These are phyloP conservation scores for Orchestes rusci DNA, from an alignment of 2,888 invertebrate genomes.

Conservation along the genomic window DNA sequence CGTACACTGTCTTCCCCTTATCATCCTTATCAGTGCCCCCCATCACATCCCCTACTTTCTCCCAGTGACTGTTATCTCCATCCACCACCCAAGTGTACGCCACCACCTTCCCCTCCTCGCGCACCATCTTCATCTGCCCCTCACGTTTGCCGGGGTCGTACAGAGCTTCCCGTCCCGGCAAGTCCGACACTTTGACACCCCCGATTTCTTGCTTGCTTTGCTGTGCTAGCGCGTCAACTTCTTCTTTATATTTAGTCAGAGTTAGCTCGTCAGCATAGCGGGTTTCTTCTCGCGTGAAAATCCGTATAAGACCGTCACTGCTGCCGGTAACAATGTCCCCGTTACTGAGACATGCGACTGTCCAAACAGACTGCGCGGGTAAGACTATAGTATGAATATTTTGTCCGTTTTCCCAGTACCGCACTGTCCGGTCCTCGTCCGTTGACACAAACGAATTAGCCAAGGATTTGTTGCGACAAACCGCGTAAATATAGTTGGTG, in stretches of 20 bases:
- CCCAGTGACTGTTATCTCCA: slow-evolving; percentile 57
- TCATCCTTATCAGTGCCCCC: slow-evolving; percentile 60
- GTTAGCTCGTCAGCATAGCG: slow-evolving; percentile 61
- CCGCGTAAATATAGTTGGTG: slow-evolving; percentile 79
- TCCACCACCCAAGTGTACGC: slow-evolving; percentile 74
- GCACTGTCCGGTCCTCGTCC: slow-evolving; percentile 82
- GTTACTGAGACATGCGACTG: slow-evolving; percentile 69
- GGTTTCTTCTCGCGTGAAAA: slow-evolving; percentile 69
- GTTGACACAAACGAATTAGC: slow-evolving; percentile 66
- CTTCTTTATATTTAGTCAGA: slow-evolving; percentile 62
- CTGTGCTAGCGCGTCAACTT: slow-evolving; percentile 58
- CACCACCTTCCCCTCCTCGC: slow-evolving; percentile 61
- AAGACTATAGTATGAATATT: slow-evolving; percentile 61
- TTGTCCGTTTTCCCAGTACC: slow-evolving; percentile 67
- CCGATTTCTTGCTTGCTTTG: slow-evolving; percentile 68
- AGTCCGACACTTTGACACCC: slow-evolving; percentile 75
- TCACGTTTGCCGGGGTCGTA: slow-evolving; percentile 69
- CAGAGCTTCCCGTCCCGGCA: slow-evolving; percentile 75
- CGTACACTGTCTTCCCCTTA: slow-evolving; percentile 68
- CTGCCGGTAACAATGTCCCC: slow-evolving; percentile 83
- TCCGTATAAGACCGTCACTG: slow-evolving; percentile 81
- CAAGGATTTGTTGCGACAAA: slow-evolving; percentile 51
- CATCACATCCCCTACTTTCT: slow-evolving; percentile 82
- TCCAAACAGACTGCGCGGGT: slow-evolving; percentile 89
- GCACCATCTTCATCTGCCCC: slow-evolving; percentile 80